These are phyloP conservation scores for Nothoprocta pentlandii DNA, from an alignment of 2,113 vertebrate species.

Conservation along the genomic window DNA sequence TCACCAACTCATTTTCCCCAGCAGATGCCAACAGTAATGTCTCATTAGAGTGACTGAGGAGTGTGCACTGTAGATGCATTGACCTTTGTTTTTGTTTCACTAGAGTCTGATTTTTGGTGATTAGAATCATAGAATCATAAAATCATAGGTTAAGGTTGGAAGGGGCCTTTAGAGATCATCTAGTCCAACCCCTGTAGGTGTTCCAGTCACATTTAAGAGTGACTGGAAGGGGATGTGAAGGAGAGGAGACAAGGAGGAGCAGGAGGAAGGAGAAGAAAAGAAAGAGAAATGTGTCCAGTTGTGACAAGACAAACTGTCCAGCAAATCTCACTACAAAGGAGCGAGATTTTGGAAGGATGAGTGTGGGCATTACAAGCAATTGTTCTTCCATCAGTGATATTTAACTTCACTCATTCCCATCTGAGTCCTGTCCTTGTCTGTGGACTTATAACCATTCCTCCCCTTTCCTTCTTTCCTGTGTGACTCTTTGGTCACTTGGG, in stretches of 20 bases:
- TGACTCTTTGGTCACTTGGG: neutral
- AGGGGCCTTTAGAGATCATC: no score
- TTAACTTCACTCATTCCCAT: constrained; percentile 24
- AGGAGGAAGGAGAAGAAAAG: neutral
- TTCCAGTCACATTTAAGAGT: neutral
- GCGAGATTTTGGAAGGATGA: constrained; percentile 24
- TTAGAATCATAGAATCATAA: neutral
- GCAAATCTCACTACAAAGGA: constrained; percentile 24
- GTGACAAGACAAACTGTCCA: neutral
- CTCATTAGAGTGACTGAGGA: constrained; percentile 24
- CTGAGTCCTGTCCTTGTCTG: constrained; percentile 2
- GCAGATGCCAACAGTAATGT: neutral
- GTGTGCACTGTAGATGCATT: neutral
- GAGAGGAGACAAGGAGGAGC: neutral
- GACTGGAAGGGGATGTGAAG: constrained; percentile 1
- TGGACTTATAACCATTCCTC: constrained; percentile 7
- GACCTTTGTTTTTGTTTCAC: constrained; percentile 7
- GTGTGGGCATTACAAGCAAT: neutral
- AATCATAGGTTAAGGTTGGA: no score
- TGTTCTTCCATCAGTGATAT: constrained; percentile 27
- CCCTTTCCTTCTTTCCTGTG: neutral
- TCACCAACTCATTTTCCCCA: neutral
- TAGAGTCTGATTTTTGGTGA: neutral
- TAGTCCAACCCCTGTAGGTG: no score
- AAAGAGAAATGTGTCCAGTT: neutral